Evolutionary conservation across 2,113 vertebrate genomes (phyloP), one percentile per base, ranked within the genome.

Genomic region (Marcusenius ussheri): DNA sequence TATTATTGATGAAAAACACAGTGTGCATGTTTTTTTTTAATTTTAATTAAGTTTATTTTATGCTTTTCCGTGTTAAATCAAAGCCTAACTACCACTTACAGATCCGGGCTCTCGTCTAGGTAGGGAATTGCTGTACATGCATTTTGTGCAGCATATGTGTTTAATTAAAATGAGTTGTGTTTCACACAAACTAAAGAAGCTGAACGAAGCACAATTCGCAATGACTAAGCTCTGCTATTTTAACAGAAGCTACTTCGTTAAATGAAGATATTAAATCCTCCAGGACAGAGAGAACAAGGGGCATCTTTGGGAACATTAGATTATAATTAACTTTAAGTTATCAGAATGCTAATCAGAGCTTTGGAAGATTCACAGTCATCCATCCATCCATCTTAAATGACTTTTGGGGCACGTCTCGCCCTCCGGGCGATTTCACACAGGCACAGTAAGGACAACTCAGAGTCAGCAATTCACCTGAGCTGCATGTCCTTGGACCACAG

Each of bases 101-200:
- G 35, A 35, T 42, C 74, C 39, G 27, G 10, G 27, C 31, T 80
- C 74, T 42, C 74, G 17, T 80, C 74, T 80, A 39, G 35, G 74
- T 80, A 80, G 70, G 1, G 5, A 77, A 77, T 19, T 42, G 74
- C 35, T 39, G 35, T 19, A 80, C 31, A 21, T 80, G 35, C 74
- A 39, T 39, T 77, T 77, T 77, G 15, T 42, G 35, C 5, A 42
- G 74, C 17, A 39, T 80, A 8, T 80, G 74, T 80, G 74, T 80
- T 80, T 80, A 80, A 80, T 80, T 80, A 80, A 80, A 80, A 42
- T 80, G 74, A 80, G 74, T 80, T 80, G 70, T 77, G 74, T 42
- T 80, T 80, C 74, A 42, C 70, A 77, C 70, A 77, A 39, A 80
- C 35, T 42, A 42, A 80, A 80, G 74, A 42, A 42, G 74, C 74